phyloP scores from a whole-genome alignment of 1,140 invertebrate species.

The Potamilus streckersoni region DNA sequence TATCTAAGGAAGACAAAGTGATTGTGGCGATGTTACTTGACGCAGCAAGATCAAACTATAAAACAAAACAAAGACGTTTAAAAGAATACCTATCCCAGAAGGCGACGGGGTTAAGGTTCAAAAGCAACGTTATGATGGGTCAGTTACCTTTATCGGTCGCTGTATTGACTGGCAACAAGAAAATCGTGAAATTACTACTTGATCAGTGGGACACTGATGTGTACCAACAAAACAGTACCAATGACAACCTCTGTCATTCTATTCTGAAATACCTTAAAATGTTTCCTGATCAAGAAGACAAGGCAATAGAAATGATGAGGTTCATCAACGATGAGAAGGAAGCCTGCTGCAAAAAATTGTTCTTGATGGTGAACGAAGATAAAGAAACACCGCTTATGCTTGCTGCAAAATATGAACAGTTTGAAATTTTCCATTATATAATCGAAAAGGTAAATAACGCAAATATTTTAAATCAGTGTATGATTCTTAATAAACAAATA shows the following conservation, averaged over 20 bases:
- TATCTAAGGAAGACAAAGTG: no score
- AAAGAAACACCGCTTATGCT: no score
- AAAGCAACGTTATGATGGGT: constrained; percentile 52
- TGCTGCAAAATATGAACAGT: no score
- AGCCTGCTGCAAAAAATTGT: no score
- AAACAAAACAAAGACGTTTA: no score
- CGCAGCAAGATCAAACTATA: no score
- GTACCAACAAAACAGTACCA: constrained; percentile 21
- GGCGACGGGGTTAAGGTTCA: constrained; percentile 42
- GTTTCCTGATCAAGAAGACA: constrained; percentile 38
- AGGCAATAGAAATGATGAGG: constrained; percentile 33
- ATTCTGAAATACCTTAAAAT: constrained; percentile 20
- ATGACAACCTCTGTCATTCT: constrained; percentile 50
- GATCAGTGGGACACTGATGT: constrained; percentile 27
- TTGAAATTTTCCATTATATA: no score
- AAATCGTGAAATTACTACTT: constrained; percentile 37
- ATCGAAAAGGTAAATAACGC: no score
- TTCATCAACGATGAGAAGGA: constrained; percentile 19
- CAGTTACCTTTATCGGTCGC: constrained; percentile 49
- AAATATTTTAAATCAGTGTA: no score
- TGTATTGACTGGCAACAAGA: constrained; percentile 40
- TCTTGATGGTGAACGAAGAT: no score
- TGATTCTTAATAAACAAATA: no score
- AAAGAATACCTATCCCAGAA: constrained; percentile 20
- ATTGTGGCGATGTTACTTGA: no score